Conservation (phyloP, 2,888 invertebrate genomes). For the Physocephala rufipes region DNA sequence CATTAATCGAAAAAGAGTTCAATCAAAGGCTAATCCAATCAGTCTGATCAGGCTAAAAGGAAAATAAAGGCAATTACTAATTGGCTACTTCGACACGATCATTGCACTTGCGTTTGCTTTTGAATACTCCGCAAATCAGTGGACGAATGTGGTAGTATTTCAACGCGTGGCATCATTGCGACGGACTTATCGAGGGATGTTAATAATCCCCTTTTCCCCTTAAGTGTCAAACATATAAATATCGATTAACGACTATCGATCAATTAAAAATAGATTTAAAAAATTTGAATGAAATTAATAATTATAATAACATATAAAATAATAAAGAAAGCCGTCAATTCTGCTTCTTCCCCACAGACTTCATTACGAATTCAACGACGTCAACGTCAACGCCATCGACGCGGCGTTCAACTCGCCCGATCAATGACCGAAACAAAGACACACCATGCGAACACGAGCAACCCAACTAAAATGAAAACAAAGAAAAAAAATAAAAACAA, state of each 20-base stretch:
- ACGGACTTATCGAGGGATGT: too few species aligned
- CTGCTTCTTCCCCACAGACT: too few species aligned
- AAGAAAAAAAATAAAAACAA: too few species aligned
- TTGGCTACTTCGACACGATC: not conserved
- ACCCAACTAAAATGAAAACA: conserved; percentile 22
- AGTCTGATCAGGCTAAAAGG: not conserved
- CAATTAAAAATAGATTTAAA: not conserved
- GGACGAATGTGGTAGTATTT: too few species aligned
- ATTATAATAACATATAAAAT: not conserved
- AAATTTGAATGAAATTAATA: not conserved
- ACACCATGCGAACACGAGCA: conserved; percentile 20
- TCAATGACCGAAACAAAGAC: conserved; percentile 43
- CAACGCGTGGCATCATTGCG: too few species aligned
- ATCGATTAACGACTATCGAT: too few species aligned
- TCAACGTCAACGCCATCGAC: conserved; percentile 35
- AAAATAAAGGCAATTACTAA: not conserved
- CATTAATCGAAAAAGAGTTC: too few species aligned
- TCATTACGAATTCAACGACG: too few species aligned
- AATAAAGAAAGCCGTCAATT: not conserved
- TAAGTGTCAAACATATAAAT: too few species aligned
- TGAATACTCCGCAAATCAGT: not conserved
- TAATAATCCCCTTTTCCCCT: too few species aligned
- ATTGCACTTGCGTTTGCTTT: not conserved
- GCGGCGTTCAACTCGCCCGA: conserved; percentile 39
- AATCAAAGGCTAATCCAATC: too few species aligned